These are phyloP conservation scores for Nyleta sp. DNA, from an alignment of 2,888 invertebrate genomes.

Conservation along the genomic window DNA sequence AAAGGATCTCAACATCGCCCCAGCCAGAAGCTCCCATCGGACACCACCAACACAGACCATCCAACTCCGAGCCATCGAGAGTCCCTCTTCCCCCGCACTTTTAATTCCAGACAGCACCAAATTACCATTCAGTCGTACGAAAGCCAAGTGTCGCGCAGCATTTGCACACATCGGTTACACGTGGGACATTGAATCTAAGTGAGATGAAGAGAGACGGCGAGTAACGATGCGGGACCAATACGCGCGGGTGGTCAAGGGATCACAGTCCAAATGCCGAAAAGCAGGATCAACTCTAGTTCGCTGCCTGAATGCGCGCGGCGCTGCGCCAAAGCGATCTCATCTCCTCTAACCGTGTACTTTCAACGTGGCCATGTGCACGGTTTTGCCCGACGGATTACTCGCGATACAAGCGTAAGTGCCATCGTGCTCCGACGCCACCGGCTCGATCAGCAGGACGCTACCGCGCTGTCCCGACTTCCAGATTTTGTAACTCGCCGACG, in stretches of 20 bases:
- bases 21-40: no score
- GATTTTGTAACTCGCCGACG: slow-evolving; percentile 77
- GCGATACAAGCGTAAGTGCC: slow-evolving; percentile 86
- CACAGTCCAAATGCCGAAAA: no score
- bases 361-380: slow-evolving; percentile 83
- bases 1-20: no score
- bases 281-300: slow-evolving; percentile 32
- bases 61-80: slow-evolving; percentile 9
- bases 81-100: no score
- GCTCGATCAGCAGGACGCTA: slow-evolving; percentile 82
- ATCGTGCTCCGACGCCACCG: slow-evolving; percentile 82
- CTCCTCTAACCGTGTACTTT: slow-evolving; percentile 85
- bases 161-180: slow-evolving; percentile 32
- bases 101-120: slow-evolving; percentile 45
- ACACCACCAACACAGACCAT: not conserved
- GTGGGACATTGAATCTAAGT: slow-evolving; percentile 19
- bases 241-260: not conserved
- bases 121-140: slow-evolving; percentile 44
- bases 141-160: slow-evolving; percentile 45
- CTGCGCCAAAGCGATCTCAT: slow-evolving; percentile 52
- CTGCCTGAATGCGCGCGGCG: slow-evolving; percentile 45
- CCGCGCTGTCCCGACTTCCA: slow-evolving; percentile 79
- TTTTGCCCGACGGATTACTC: slow-evolving; percentile 84
- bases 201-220: slow-evolving; percentile 44
- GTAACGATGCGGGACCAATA: slow-evolving; percentile 22